Evolutionary conservation across 2,888 invertebrate genomes (phyloP).

Genomic region (Macropis europaea): DNA sequence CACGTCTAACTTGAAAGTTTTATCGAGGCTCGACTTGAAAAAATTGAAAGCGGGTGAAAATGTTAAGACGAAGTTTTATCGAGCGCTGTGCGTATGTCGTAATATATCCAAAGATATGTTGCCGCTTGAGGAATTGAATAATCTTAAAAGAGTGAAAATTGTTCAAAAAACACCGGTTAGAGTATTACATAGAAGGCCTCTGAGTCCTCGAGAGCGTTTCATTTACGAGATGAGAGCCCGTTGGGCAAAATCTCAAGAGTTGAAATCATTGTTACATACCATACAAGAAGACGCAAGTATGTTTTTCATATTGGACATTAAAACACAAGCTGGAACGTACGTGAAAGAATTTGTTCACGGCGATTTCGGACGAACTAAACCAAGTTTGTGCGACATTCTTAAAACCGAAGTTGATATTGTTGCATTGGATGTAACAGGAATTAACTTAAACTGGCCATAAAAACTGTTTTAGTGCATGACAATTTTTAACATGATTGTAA

Average conservation of each 20-base stretch:
- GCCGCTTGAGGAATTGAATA: conserved; percentile 81
- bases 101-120: conserved; percentile 77
- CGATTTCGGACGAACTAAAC: conserved; percentile 94
- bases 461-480: conserved; percentile 1
- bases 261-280: conserved; percentile 44
- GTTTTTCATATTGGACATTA: conserved; percentile 85
- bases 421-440: conserved; percentile 92
- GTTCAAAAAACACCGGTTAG: conserved; percentile 94
- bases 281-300: conserved; percentile 16
- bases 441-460: conserved; percentile 89
- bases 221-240: conserved; percentile 85
- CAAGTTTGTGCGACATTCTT: conserved; percentile 87
- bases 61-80: conserved; percentile 92
- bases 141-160: conserved; percentile 82
- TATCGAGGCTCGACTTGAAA: conserved; percentile 84
- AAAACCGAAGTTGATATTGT: conserved; percentile 90
- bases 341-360: conserved; percentile 99
- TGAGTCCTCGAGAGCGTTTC: conserved; percentile 85
- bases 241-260: conserved; percentile 62
- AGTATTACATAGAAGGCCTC: conserved; percentile 92
- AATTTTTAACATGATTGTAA: background rate
- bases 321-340: conserved; percentile 96
- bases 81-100: conserved; percentile 87
- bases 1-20: conserved; percentile 84
- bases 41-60: conserved; percentile 93